Percentiles rank a stretch among this genome's conserved stretches.
phyloP scores from a whole-genome alignment of 2,113 vertebrate genomes.

The Okapia johnstoni region DNA sequence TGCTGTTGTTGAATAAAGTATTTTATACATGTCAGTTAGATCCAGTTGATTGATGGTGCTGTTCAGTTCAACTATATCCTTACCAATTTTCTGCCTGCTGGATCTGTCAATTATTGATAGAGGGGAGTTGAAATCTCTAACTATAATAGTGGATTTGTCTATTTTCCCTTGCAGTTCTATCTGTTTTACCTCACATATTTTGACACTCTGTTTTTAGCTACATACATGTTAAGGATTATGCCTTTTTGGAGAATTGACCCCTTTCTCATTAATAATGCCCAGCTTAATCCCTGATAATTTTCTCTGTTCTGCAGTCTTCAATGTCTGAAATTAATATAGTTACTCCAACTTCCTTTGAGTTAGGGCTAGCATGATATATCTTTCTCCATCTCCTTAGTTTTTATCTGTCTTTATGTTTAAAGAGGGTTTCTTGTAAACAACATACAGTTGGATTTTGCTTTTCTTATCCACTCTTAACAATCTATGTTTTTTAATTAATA shows the following conservation, averaged over 20 bases:
- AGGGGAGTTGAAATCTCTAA: background rate
- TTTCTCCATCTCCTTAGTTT: background rate
- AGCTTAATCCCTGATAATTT: background rate
- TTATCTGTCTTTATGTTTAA: conserved; percentile 15
- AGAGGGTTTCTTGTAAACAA: background rate
- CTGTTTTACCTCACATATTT: background rate
- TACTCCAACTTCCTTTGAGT: background rate
- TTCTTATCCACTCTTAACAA: background rate
- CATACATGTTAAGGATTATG: background rate
- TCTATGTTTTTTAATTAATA: background rate
- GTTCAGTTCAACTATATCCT: background rate
- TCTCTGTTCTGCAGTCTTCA: background rate
- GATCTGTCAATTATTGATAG: background rate
- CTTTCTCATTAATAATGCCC: background rate
- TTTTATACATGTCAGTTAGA: background rate
- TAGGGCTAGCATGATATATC: background rate
- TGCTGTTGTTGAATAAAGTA: background rate
- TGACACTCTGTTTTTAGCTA: background rate
- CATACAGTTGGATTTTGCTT: background rate
- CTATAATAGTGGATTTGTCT: background rate
- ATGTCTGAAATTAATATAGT: background rate
- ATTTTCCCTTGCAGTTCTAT: background rate
- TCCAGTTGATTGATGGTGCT: background rate
- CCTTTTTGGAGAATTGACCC: background rate
- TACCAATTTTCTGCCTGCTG: background rate